Evolutionary conservation across 2,888 invertebrate genomes (phyloP), one percentile per base, ranked within the genome.

Genomic region (Lysandra coridon): DNA sequence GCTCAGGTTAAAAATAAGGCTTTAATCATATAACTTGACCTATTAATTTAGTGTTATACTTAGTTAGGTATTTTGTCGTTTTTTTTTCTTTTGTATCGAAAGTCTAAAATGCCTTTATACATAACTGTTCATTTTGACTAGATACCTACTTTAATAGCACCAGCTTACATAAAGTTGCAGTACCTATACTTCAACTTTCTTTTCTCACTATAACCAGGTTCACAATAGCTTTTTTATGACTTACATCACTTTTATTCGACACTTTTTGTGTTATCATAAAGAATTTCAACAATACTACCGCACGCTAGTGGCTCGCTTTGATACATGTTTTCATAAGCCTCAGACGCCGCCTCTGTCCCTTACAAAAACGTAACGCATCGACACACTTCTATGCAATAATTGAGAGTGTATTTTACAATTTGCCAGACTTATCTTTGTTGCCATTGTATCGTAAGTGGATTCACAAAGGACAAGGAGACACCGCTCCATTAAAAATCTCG

Each of bases 391-490:
- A 94, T 92, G 88, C 89, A 91, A 93, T 94, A 94, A 94, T 94
- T 94, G 92, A 89, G 91, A 91, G 91, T 93, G 92, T 93, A 93
- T 91, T 90, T 92, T 93, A 94, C 93, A 92, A 93, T 94, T 93
- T 93, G 93, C 93, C 92, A 93, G 92, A 92, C 92, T 91, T 90
- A 82, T 84, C 91, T 81, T 94, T 94, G 92, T 93, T 83, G 80
- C 86, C 89, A 90, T 94, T 94, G 87, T 94, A 82, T 81, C 87
- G 85, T 94, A 94, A 94, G 94, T 94, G 93, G 94, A 94, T 94
- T 86, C 87, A 91, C 91, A 93, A 94, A 91, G 89, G 87, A 81
- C 82, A 17, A 37, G 12, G 69, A 84, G 90, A 91, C 91, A 91
- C 86, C 84, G 92, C 91, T 90, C 90, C 89, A 89, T 83, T 81